These are phyloP conservation scores for Helleia helle DNA, from an alignment of 2,888 invertebrate species.

Conservation along the genomic window DNA sequence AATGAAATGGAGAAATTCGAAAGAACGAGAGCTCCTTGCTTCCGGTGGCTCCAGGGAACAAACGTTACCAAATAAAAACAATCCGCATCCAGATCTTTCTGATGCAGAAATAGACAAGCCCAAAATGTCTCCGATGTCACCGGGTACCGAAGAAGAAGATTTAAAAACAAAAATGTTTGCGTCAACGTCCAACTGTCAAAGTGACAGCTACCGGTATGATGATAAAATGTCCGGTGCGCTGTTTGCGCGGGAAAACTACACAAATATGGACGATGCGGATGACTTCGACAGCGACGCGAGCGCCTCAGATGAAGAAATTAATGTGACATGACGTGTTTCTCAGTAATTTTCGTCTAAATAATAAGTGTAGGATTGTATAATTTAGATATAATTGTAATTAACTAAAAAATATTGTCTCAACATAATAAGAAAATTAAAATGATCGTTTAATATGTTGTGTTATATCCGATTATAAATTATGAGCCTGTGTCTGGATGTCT, in stretches of 20 bases:
- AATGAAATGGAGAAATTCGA: slow-evolving; percentile 99
- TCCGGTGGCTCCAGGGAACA: slow-evolving; percentile 95
- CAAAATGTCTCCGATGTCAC: slow-evolving; percentile 76
- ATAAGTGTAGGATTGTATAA: background rate
- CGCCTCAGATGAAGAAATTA: slow-evolving; percentile 88
- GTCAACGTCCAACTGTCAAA: slow-evolving; percentile 41
- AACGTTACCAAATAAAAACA: slow-evolving; percentile 96
- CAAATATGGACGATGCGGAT: slow-evolving; percentile 54
- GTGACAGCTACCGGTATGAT: slow-evolving; percentile 44
- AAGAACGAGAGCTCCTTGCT: slow-evolving; percentile 94
- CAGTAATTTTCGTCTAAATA: background rate
- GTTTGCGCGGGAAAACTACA: slow-evolving; percentile 43
- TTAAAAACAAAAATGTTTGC: slow-evolving; percentile 47
- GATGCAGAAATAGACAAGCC: slow-evolving; percentile 90
- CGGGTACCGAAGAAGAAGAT: slow-evolving; percentile 50
- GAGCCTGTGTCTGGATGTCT: too few species aligned
- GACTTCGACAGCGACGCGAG: slow-evolving; percentile 72
- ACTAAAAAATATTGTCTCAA: too few species aligned
- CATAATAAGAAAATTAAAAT: too few species aligned
- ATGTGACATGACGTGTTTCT: slow-evolving; percentile 85
- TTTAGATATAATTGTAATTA: background rate
- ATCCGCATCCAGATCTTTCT: slow-evolving; percentile 95
- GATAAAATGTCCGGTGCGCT: slow-evolving; percentile 41
- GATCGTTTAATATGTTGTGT: too few species aligned
- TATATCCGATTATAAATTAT: too few species aligned